A percentile compares a stretch with the other conserved stretches of the same genome.
These are phyloP conservation scores for Zonotrichia leucophrys DNA, from an alignment of 2,113 vertebrate genomes.

Conservation along the genomic window DNA sequence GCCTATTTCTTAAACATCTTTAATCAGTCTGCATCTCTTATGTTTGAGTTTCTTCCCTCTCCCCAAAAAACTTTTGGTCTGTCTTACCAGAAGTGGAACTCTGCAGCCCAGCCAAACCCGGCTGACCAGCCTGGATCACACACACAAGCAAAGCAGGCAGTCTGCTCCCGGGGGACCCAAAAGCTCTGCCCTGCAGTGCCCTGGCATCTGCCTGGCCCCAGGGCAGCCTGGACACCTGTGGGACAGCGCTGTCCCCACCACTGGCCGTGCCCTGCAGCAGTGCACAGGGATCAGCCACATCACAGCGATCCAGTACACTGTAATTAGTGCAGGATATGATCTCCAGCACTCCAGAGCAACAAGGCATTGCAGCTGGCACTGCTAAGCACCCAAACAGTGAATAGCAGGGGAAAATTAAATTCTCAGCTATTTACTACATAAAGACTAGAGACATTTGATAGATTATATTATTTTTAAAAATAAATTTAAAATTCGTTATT, in stretches of 20 bases:
- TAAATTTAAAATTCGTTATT: neutral
- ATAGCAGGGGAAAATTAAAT: neutral
- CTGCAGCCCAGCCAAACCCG: neutral
- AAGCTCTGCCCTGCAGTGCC: neutral
- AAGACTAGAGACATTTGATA: neutral
- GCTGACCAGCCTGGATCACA: neutral
- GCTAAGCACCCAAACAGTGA: neutral
- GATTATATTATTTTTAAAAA: neutral
- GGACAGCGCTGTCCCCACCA: neutral
- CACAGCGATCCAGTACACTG: neutral
- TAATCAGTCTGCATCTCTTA: neutral
- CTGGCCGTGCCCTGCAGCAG: rapidly evolving
- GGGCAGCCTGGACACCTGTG: neutral
- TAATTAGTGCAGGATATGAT: neutral
- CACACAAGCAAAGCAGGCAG: neutral
- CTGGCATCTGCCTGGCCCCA: neutral
- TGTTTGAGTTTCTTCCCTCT: neutral
- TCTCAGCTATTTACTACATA: neutral
- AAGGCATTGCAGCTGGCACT: neutral
- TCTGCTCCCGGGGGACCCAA: rapidly evolving
- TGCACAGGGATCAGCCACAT: neutral
- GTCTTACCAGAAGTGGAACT: neutral
- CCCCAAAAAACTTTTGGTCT: neutral
- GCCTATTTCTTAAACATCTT: rapidly evolving
- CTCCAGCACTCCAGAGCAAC: neutral